These are phyloP conservation scores for Urocolius indicus DNA, from an alignment of 2,113 vertebrate species.

Conservation along the genomic window DNA sequence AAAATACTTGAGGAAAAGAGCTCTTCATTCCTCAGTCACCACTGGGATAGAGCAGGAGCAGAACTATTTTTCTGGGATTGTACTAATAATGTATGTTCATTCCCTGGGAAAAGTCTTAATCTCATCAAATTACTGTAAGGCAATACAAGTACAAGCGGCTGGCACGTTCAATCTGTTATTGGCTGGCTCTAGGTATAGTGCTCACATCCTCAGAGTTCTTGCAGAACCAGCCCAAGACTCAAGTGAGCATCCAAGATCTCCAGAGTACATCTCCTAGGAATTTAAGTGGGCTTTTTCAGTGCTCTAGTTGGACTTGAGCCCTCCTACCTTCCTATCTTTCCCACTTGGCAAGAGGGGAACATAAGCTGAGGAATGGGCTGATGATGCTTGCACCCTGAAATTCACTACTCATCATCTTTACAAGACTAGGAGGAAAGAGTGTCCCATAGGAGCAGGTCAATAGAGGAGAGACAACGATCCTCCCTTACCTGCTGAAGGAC, in stretches of 20 bases:
- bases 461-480: accelerated
- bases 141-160: not conserved
- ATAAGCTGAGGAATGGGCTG: not conserved
- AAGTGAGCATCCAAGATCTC: not conserved
- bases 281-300: not conserved
- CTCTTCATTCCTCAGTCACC: not conserved
- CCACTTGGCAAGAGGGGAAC: not conserved
- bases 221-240: not conserved
- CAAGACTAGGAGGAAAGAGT: accelerated
- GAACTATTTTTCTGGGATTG: not conserved
- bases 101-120: not conserved
- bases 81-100: not conserved
- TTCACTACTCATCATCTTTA: not conserved
- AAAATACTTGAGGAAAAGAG: conserved; percentile 14
- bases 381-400: not conserved
- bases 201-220: not conserved
- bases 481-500: not conserved
- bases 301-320: not conserved
- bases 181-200: not conserved
- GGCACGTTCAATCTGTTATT: accelerated
- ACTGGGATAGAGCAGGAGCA: not conserved
- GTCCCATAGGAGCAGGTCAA: not conserved
- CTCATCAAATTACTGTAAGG: not conserved
- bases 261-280: not conserved
- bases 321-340: not conserved